Conservation (phyloP, 2,888 invertebrate genomes). For the Dorcus parallelipipedus region DNA sequence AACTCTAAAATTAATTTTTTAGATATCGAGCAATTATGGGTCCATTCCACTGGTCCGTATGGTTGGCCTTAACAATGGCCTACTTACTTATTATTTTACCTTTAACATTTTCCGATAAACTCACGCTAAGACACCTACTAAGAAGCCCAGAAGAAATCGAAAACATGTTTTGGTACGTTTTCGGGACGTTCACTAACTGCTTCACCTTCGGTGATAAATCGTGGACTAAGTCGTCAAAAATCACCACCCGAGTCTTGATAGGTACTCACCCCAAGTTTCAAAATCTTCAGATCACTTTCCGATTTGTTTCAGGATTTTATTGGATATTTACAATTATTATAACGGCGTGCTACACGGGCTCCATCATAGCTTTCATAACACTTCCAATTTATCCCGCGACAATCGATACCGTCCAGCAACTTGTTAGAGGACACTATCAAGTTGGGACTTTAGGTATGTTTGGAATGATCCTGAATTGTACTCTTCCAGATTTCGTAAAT, state of each 20-base stretch:
- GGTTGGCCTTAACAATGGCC: conserved; percentile 67
- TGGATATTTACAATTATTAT: conserved; percentile 86
- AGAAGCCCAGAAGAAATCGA: conserved; percentile 70
- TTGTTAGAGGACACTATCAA: conserved; percentile 64
- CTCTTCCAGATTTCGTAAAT: not conserved
- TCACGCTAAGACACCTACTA: conserved; percentile 62
- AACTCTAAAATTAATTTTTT: conserved; percentile 19
- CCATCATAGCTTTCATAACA: conserved; percentile 81
- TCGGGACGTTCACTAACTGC: conserved; percentile 80
- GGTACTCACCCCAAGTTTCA: conserved; percentile 33
- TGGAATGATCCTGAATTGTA: not conserved
- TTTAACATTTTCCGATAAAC: conserved; percentile 69
- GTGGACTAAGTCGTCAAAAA: conserved; percentile 67
- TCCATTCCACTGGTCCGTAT: conserved; percentile 78
- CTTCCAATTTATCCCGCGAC: conserved; percentile 73
- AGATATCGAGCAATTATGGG: conserved; percentile 81
- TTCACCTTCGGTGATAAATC: conserved; percentile 71
- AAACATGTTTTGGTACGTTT: conserved; percentile 86
- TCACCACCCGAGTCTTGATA: conserved; percentile 68
- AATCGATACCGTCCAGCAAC: conserved; percentile 65
- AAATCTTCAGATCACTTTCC: not conserved
- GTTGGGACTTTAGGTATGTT: conserved; percentile 66
- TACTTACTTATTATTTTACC: conserved; percentile 74
- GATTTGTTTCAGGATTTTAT: conserved; percentile 60
- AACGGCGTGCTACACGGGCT: conserved; percentile 80